A percentile compares a stretch with the other conserved stretches of the same genome.
Evolutionary conservation across 2,797 vertebrate genomes (phyloP).

Genomic region (Clarias laeviceps): DNA sequence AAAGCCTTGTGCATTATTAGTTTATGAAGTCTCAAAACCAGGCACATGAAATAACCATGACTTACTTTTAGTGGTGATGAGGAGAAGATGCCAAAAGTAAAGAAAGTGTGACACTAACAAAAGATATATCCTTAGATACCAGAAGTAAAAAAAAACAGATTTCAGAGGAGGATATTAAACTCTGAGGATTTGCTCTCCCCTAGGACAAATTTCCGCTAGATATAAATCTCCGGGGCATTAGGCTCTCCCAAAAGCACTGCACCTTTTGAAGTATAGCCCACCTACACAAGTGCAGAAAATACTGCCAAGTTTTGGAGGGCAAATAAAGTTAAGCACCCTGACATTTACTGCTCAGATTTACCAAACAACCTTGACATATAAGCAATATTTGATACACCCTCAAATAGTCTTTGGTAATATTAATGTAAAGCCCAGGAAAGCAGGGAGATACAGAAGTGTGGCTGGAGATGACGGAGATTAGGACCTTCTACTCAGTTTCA

Average conservation of each 20-base stretch:
- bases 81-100: slow-evolving; percentile 30
- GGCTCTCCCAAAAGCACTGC: slow-evolving; percentile 52
- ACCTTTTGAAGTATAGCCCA: slow-evolving; percentile 52
- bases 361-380: slow-evolving; percentile 59
- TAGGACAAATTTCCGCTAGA: slow-evolving; percentile 60
- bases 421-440: slow-evolving; percentile 48
- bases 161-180: slow-evolving; percentile 63
- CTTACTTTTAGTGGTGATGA: slow-evolving; percentile 36
- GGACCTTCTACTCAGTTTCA: slow-evolving; percentile 25
- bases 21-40: slow-evolving; percentile 42
- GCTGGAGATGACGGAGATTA: slow-evolving; percentile 23
- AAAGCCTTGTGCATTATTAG: not conserved
- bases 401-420: slow-evolving; percentile 56
- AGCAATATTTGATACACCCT: slow-evolving; percentile 60
- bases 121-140: slow-evolving; percentile 43
- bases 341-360: slow-evolving; percentile 59
- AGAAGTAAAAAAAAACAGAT: slow-evolving; percentile 49
- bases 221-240: slow-evolving; percentile 57
- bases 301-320: slow-evolving; percentile 57
- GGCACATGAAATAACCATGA: slow-evolving; percentile 40
- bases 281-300: slow-evolving; percentile 54
- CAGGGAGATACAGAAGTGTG: slow-evolving; percentile 1
- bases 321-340: slow-evolving; percentile 61
- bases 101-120: slow-evolving; percentile 39
- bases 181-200: slow-evolving; percentile 50